Conservation (phyloP, 2,888 invertebrate species). For the Lottia scabra region DNA sequence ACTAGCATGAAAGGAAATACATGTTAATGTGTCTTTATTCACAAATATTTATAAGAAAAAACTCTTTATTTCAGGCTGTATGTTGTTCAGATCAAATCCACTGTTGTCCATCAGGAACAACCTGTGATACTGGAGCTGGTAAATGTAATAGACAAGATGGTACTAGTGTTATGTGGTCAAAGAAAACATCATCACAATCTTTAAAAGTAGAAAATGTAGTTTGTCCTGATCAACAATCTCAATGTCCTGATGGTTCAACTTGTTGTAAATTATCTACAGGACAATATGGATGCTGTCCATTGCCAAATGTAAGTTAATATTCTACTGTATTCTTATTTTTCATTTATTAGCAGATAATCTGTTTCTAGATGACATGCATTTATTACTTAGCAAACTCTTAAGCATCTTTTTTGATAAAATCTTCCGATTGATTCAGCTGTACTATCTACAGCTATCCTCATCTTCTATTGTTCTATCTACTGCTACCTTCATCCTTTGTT, state of each 20-base stretch:
- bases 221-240: slow-evolving; percentile 27
- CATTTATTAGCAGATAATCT: no score
- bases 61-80: slow-evolving; percentile 41
- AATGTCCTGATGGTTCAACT: slow-evolving; percentile 21
- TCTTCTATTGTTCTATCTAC: no score
- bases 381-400: no score
- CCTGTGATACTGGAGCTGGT: slow-evolving; percentile 45
- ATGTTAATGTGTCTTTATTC: no score
- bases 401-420: no score
- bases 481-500: no score
- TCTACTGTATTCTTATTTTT: no score
- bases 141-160: slow-evolving; percentile 36
- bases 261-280: slow-evolving; percentile 14
- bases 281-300: slow-evolving; percentile 29
- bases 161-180: background rate
- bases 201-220: slow-evolving; percentile 12
- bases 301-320: slow-evolving; percentile 23
- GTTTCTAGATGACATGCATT: no score
- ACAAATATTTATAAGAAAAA: no score
- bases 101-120: slow-evolving; percentile 58
- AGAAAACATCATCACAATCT: slow-evolving; percentile 7
- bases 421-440: no score
- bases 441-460: no score
- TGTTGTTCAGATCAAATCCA: slow-evolving; percentile 62
- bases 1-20: no score